phyloP scores from a whole-genome alignment of 2,888 invertebrate genomes.

The Papilio demoleus region DNA sequence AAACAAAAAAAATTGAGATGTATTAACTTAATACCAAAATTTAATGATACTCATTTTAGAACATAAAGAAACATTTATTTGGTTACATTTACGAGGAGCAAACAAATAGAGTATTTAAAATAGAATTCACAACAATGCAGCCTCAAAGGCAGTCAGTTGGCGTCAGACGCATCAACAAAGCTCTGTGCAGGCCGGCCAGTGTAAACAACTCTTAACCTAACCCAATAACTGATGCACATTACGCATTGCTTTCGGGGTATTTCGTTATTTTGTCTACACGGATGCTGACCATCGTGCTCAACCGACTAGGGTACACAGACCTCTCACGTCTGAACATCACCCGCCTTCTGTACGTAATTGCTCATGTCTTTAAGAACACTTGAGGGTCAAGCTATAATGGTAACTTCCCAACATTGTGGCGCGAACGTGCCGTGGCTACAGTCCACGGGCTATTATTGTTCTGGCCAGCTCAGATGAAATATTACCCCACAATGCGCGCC shows the following conservation, averaged over 20 bases:
- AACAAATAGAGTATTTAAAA: constrained; percentile 52
- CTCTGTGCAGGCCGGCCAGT: constrained; percentile 67
- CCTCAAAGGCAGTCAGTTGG: constrained; percentile 70
- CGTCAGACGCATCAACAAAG: constrained; percentile 76
- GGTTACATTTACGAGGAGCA: constrained; percentile 41
- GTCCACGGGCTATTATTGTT: constrained; percentile 81
- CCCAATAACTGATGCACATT: constrained; percentile 78
- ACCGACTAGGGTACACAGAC: constrained; percentile 59
- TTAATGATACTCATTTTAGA: too few species aligned
- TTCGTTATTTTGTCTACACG: constrained; percentile 83
- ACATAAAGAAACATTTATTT: constrained; percentile 2
- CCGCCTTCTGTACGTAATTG: constrained; percentile 42
- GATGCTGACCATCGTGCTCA: constrained; percentile 76
- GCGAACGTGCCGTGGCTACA: constrained; percentile 82
- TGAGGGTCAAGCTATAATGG: constrained; percentile 60
- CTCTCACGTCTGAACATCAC: constrained; percentile 51
- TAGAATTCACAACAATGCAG: constrained; percentile 53
- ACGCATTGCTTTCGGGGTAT: constrained; percentile 81
- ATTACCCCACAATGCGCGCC: constrained; percentile 80
- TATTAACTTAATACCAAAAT: too few species aligned
- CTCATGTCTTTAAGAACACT: constrained; percentile 46
- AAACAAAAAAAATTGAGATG: too few species aligned
- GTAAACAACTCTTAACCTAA: constrained; percentile 81
- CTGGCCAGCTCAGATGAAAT: constrained; percentile 82
- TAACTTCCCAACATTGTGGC: constrained; percentile 75